A percentile compares a stretch with the other conserved stretches of the same genome.
Evolutionary conservation across 2,113 vertebrate genomes (phyloP).

Genomic region (Larimichthys polyactis): DNA sequence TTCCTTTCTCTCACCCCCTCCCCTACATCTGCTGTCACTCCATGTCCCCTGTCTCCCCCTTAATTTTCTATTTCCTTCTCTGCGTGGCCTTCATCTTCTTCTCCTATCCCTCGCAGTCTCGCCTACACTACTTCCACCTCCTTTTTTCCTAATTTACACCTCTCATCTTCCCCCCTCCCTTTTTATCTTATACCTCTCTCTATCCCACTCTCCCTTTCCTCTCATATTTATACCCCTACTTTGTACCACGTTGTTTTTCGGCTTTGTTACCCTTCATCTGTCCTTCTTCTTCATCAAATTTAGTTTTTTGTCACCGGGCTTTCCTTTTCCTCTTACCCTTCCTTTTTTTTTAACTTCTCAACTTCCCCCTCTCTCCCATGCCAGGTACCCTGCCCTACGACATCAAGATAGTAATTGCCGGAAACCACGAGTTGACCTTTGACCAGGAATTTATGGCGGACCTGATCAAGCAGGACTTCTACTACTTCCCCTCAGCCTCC

Average conservation of each 20-base stretch:
- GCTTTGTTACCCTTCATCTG: slow-evolving; percentile 8
- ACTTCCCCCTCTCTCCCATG: background rate
- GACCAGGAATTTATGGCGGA: slow-evolving; percentile 99
- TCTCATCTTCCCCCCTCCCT: slow-evolving; percentile 20
- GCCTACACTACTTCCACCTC: slow-evolving; percentile 9
- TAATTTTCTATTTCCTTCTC: background rate
- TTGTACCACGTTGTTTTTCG: background rate
- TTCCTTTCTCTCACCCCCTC: background rate
- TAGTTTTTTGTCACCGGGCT: background rate
- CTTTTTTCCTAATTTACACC: background rate
- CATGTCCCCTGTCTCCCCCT: background rate
- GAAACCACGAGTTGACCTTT: slow-evolving; percentile 97
- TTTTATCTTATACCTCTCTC: background rate
- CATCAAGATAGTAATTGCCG: slow-evolving; percentile 97
- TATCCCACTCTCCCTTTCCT: background rate
- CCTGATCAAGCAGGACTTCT: slow-evolving; percentile 99
- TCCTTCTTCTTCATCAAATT: slow-evolving; percentile 9
- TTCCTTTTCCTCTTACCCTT: background rate
- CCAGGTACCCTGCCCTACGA: slow-evolving; percentile 95
- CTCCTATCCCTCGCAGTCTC: background rate
- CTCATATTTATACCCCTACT: background rate
- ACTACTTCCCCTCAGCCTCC: slow-evolving; percentile 97
- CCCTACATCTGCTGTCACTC: background rate
- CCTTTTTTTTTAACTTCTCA: too few relatives aligned
- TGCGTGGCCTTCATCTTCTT: background rate